Evolutionary conservation across 2,797 vertebrate genomes (phyloP).

Genomic region (Myotis myotis): DNA sequence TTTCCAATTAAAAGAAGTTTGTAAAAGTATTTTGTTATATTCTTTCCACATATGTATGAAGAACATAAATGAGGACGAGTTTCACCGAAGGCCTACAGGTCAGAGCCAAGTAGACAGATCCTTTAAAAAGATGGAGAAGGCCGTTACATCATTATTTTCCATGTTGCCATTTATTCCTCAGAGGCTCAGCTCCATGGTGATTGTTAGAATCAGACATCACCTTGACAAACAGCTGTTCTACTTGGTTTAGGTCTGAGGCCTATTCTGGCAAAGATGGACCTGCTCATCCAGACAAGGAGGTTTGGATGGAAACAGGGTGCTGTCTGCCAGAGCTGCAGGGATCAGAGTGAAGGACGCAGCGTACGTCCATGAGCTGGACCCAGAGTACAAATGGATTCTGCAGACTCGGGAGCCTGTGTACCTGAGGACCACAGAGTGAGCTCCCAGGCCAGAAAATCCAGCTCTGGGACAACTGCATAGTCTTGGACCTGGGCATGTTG

Average conservation of each 20-base stretch:
- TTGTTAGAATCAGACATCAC: conserved; percentile 73
- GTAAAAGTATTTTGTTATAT: not conserved
- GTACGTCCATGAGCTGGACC: not conserved
- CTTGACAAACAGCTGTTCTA: conserved; percentile 85
- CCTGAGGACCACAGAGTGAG: not conserved
- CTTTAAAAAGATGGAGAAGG: not conserved
- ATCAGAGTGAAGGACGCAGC: not conserved
- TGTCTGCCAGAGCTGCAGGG: conserved; percentile 62
- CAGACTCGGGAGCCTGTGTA: not conserved
- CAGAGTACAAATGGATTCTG: not conserved
- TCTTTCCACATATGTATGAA: conserved; percentile 14
- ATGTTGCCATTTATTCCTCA: conserved; percentile 64
- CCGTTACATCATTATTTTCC: conserved; percentile 55
- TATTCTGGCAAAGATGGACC: conserved; percentile 81
- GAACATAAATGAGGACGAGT: not conserved
- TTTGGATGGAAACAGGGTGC: conserved; percentile 79
- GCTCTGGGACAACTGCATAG: not conserved
- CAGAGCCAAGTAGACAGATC: conserved; percentile 11
- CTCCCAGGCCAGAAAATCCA: not conserved
- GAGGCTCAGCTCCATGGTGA: conserved; percentile 72
- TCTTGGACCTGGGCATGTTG: not conserved
- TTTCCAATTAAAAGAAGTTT: not conserved
- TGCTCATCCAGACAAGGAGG: conserved; percentile 85
- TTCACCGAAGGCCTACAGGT: not conserved
- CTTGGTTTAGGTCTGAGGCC: conserved; percentile 89